These are phyloP conservation scores for Brachyopa scutellaris DNA, from an alignment of 2,888 invertebrate genomes.

Conservation along the genomic window DNA sequence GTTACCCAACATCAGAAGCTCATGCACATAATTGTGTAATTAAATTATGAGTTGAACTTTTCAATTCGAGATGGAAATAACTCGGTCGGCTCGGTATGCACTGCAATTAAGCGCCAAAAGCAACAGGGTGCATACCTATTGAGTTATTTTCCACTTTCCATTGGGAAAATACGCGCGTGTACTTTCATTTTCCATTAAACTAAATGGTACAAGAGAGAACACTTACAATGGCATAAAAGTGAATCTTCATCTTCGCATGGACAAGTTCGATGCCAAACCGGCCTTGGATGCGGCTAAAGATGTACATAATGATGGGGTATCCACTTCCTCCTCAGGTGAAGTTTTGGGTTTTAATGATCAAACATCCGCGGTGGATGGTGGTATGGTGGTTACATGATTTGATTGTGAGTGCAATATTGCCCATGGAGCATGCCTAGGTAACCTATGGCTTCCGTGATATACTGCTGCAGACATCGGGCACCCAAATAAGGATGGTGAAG, in stretches of 20 bases:
- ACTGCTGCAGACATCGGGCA: neutral
- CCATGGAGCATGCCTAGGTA: slow-evolving; percentile 1
- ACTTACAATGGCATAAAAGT: slow-evolving; percentile 50
- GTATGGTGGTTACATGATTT: slow-evolving; percentile 6
- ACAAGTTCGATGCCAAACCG: slow-evolving; percentile 39
- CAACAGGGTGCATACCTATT: neutral
- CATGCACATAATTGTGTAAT: slow-evolving; percentile 2
- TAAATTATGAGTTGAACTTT: neutral
- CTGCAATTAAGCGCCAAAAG: slow-evolving; percentile 17
- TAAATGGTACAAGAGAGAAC: slow-evolving; percentile 1
- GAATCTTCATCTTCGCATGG: slow-evolving; percentile 51
- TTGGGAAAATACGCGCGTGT: neutral
- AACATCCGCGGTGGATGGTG: slow-evolving; percentile 3
- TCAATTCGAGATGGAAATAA: neutral
- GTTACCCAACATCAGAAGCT: neutral
- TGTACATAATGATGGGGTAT: slow-evolving; percentile 25
- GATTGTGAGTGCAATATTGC: slow-evolving; percentile 21
- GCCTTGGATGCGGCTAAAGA: slow-evolving; percentile 37
- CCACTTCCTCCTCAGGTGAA: neutral
- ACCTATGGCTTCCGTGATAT: slow-evolving; percentile 55
- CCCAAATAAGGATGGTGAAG: slow-evolving; percentile 50
- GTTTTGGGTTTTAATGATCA: slow-evolving; percentile 14
- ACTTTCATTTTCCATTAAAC: slow-evolving; percentile 43
- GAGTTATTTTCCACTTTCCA: neutral
- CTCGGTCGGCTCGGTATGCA: too few species aligned